Conservation (phyloP, 2,113 vertebrate genomes). For the Macaca nemestrina region DNA sequence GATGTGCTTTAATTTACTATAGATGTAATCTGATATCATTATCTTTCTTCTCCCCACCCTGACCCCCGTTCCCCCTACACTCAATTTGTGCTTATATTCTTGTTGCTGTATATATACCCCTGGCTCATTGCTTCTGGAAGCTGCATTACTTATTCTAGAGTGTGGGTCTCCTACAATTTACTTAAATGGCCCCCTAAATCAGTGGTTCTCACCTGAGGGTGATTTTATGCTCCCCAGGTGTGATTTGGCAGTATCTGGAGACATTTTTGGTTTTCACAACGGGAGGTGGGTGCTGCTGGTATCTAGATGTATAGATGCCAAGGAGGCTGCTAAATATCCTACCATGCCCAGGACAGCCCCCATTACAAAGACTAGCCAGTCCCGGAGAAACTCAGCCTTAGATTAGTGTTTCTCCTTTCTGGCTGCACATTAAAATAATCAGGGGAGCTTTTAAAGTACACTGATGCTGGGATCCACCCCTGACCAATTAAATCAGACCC, state of each 20-base stretch:
- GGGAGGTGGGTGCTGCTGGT: background rate
- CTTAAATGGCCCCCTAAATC: background rate
- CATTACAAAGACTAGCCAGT: background rate
- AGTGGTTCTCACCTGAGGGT: background rate
- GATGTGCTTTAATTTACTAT: background rate
- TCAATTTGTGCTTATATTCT: background rate
- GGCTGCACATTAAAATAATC: background rate
- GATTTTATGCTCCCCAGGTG: background rate
- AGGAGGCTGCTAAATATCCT: background rate
- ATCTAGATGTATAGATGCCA: background rate
- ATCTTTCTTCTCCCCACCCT: background rate
- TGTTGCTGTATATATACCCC: no score
- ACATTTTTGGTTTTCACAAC: background rate
- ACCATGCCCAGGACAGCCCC: background rate
- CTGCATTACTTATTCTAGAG: background rate
- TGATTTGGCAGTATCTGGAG: background rate
- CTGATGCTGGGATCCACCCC: background rate
- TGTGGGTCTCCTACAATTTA: background rate
- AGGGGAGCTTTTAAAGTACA: background rate
- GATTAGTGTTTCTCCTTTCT: background rate
- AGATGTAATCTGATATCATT: background rate
- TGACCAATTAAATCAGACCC: background rate
- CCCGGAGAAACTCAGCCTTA: background rate
- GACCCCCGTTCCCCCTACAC: background rate
- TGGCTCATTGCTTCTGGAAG: background rate